A percentile compares a stretch with the other conserved stretches of the same genome.
Evolutionary conservation across 2,888 invertebrate genomes (phyloP).

Genomic region (Catotricha subobsoleta): DNA sequence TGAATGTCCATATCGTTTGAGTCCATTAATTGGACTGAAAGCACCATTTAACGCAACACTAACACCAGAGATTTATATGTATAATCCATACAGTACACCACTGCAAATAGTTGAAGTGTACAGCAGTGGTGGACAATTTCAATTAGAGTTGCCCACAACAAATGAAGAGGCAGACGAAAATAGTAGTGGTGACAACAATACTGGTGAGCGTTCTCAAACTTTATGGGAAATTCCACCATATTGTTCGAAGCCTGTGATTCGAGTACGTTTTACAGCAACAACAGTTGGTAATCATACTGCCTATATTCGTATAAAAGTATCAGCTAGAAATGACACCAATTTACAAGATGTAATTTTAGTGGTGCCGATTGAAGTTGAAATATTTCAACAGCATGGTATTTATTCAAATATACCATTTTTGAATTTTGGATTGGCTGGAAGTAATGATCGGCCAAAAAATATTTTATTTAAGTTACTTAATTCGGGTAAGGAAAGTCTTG

Average conservation of each 20-base stretch:
- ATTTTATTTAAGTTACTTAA: slow-evolving; percentile 27
- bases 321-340: slow-evolving; percentile 15
- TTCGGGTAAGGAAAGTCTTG: slow-evolving; percentile 14
- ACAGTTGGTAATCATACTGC: slow-evolving; percentile 68
- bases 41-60: slow-evolving; percentile 84
- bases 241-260: slow-evolving; percentile 71
- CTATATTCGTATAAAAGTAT: slow-evolving; percentile 44
- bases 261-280: slow-evolving; percentile 61
- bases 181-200: neutral
- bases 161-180: slow-evolving; percentile 41
- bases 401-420: slow-evolving; percentile 59
- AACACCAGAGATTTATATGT: slow-evolving; percentile 73
- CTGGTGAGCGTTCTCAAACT: slow-evolving; percentile 51
- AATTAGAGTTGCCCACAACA: slow-evolving; percentile 54
- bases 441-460: slow-evolving; percentile 42
- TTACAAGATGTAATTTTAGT: slow-evolving; percentile 35
- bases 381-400: slow-evolving; percentile 47
- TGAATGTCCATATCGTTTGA: slow-evolving; percentile 77
- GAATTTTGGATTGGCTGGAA: slow-evolving; percentile 68
- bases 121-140: slow-evolving; percentile 78
- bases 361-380: slow-evolving; percentile 71
- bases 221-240: slow-evolving; percentile 86
- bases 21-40: slow-evolving; percentile 77
- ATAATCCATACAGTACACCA: slow-evolving; percentile 80
- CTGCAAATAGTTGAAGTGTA: slow-evolving; percentile 73